Percentiles rank a stretch among this genome's conserved stretches.
Evolutionary conservation across 2,888 invertebrate species (phyloP).

Genomic region (Dascillus cervinus): DNA sequence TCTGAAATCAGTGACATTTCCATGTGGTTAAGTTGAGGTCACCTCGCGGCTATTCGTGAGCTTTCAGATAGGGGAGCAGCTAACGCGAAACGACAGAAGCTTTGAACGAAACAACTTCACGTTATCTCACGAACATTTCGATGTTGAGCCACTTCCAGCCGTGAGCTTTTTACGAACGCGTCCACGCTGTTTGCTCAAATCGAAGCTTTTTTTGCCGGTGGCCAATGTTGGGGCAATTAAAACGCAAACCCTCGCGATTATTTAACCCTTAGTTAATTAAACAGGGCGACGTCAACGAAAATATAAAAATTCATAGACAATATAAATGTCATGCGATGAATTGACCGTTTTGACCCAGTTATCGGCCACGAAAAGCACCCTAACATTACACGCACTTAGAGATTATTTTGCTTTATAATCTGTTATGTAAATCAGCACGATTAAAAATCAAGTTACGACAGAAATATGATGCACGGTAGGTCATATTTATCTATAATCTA

Average conservation of each 20-base stretch:
- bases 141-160: too few relatives aligned
- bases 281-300: conserved; percentile 11
- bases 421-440: conserved; percentile 25
- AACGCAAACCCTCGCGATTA: too few relatives aligned
- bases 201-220: too few relatives aligned
- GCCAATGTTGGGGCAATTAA: too few relatives aligned
- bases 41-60: conserved; percentile 30
- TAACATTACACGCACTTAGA: conserved; percentile 11
- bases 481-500: conserved; percentile 22
- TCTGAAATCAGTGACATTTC: conserved; percentile 33
- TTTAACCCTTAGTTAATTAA: conserved; percentile 15
- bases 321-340: conserved; percentile 21
- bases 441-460: conserved; percentile 28
- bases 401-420: conserved; percentile 17
- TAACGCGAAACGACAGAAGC: conserved; percentile 33
- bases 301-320: conserved; percentile 19
- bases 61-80: conserved; percentile 28
- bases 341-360: conserved; percentile 16
- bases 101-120: conserved; percentile 21
- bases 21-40: conserved; percentile 30
- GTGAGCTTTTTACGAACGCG: too few relatives aligned
- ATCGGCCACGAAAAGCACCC: conserved; percentile 11
- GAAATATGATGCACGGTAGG: conserved; percentile 28
- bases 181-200: too few relatives aligned
- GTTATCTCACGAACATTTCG: conserved; percentile 29